Base-by-base conservation (phyloP, 2,113 vertebrate species). In the Lycaon pictus region DNA sequence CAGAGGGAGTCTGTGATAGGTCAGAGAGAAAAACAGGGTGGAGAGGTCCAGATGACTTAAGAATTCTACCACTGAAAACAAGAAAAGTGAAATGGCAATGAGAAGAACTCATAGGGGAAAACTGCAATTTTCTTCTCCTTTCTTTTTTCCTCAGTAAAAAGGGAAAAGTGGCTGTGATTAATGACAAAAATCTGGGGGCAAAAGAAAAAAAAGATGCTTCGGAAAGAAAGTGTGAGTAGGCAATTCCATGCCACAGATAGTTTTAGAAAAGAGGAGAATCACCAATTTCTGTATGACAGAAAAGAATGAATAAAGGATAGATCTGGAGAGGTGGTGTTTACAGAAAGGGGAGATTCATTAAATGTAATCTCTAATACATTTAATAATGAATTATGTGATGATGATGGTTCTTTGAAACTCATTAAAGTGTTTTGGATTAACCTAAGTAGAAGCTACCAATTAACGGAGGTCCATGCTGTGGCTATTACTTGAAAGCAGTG, bases 361-460 rank as follows among this genome's bases (percentile, higher is more conserved):
- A 48, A 48, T 81, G 55, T 76, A 77, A 71, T 58, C 22, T n/a
- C 19, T 88, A 67, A 89, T 60, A 63, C 10, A 72, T 27, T 83
- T 37, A 92, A 43, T 95, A 86, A 86, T 92, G 79, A 90, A 56
- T 87, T 89, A 82, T 62, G 23, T 58, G 67, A 35, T 92, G 55
- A 67, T 67, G 12, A 15, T 67, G 32, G 58, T 35, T 92, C 67
- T 51, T 43, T 62, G 56, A n/a, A 51, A 37, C 10, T 62, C 67
- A 67, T 92, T 85, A 81, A 85, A 71, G 25, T 58, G 53, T 88
- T 96, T 77, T 71, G 84, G 65, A 96, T 94, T 96, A 92, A 87
- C n/a, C 29, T 37, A 92, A 29, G 20, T 60, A 77, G 86, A 96
- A 93, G 55, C 93, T 92, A 58, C 72, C 83, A 93, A 48, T 77